A percentile compares a stretch with the other conserved stretches of the same genome.
These are phyloP conservation scores for Eupeodes corollae DNA, from an alignment of 1,140 invertebrate species.

Conservation along the genomic window DNA sequence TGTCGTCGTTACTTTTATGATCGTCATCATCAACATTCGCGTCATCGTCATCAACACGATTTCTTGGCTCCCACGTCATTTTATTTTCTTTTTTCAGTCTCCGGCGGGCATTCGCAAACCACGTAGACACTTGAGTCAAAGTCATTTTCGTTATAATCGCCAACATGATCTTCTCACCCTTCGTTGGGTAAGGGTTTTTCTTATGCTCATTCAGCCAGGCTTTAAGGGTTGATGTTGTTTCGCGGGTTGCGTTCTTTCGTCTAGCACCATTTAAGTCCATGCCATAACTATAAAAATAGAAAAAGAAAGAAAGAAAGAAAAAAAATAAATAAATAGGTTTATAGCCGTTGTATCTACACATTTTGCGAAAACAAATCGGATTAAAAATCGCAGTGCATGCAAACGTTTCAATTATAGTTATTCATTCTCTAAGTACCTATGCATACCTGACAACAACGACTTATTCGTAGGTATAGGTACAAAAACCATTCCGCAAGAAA, in stretches of 20 bases:
- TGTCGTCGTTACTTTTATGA: conserved; percentile 69
- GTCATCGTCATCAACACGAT: conserved; percentile 79
- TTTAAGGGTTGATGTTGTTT: conserved; percentile 93
- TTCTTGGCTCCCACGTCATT: conserved; percentile 94
- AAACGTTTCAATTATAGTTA: no score
- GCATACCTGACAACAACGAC: no score
- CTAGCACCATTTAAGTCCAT: conserved; percentile 83
- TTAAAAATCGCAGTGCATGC: no score
- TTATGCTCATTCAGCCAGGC: conserved; percentile 98
- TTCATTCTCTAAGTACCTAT: no score
- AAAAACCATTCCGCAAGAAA: no score
- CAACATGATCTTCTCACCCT: conserved; percentile 98
- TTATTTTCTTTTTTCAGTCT: conserved; percentile 98
- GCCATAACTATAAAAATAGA: conserved; percentile 59
- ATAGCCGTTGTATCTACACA: no score
- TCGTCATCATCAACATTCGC: conserved; percentile 75
- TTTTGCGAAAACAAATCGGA: no score
- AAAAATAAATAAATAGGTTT: background rate
- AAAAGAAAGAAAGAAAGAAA: background rate
- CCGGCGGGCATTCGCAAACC: conserved; percentile 95
- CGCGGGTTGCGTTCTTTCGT: conserved; percentile 92
- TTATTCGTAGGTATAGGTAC: no score
- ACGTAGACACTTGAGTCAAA: conserved; percentile 94
- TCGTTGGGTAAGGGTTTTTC: conserved; percentile 98
- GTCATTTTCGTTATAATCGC: conserved; percentile 99